Percentiles rank a stretch among this genome's conserved stretches.
phyloP scores from a whole-genome alignment of 2,888 invertebrate species.

The Nephrotoma guestfalica region DNA sequence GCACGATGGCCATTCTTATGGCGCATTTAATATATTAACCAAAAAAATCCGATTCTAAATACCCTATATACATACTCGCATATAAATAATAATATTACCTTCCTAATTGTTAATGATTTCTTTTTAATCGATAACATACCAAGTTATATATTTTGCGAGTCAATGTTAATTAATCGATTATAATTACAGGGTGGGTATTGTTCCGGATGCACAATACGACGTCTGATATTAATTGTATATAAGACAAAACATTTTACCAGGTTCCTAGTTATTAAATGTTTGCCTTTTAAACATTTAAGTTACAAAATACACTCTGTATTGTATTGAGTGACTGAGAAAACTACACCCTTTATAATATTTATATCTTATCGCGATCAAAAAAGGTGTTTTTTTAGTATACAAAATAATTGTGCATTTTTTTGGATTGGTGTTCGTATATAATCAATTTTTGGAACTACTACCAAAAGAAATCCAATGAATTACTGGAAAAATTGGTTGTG shows the following conservation, averaged over 20 bases:
- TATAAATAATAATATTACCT: neutral
- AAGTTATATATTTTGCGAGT: neutral
- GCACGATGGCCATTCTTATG: neutral
- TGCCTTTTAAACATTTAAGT: no score
- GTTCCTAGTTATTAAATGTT: no score
- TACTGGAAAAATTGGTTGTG: no score
- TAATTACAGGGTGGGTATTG: neutral
- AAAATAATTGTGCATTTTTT: neutral
- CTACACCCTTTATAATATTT: neutral
- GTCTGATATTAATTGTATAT: no score
- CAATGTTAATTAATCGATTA: neutral
- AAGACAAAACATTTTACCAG: no score
- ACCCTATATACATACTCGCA: neutral
- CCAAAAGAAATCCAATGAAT: neutral
- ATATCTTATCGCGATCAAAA: neutral
- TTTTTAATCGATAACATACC: neutral
- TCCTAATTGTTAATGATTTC: neutral
- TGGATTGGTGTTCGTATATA: neutral
- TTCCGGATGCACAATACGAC: no score
- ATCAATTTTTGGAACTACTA: neutral
- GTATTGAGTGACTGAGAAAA: no score
- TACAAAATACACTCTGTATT: no score
- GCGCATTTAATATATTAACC: neutral
- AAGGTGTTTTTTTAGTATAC: neutral
- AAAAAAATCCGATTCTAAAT: neutral